Conservation (phyloP, 2,797 vertebrate species). For the Neosalanx taihuensis region DNA sequence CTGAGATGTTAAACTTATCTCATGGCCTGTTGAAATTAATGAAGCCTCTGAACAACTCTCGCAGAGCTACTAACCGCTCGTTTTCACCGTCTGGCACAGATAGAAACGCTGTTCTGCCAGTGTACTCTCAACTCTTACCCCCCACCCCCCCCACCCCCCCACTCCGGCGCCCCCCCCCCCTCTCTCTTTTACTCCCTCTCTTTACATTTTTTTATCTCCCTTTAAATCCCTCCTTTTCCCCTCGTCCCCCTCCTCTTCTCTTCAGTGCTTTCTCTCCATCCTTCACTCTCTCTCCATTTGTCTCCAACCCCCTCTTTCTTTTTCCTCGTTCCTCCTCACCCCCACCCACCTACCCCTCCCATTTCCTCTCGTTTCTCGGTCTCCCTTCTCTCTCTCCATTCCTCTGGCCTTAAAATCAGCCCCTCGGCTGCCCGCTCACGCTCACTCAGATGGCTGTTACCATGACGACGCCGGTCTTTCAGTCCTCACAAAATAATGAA, state of each 20-base stretch:
- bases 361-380: constrained; percentile 14
- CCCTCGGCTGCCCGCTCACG: constrained; percentile 70
- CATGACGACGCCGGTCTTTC: constrained; percentile 98
- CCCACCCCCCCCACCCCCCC: constrained; percentile 39
- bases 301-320: constrained; percentile 6
- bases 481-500: constrained; percentile 98
- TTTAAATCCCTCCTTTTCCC: constrained; percentile 3
- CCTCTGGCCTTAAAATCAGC: constrained; percentile 90
- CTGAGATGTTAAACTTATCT: constrained; percentile 65
- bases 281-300: constrained; percentile 26
- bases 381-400: constrained; percentile 72
- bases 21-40: constrained; percentile 70
- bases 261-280: constrained; percentile 28
- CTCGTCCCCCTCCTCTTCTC: constrained; percentile 49
- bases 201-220: constrained; percentile 46
- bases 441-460: constrained; percentile 95
- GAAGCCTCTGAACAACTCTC: constrained; percentile 67
- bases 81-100: constrained; percentile 81
- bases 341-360: constrained; percentile 33
- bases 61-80: constrained; percentile 75
- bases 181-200: constrained; percentile 49
- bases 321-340: constrained; percentile 39
- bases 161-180: constrained; percentile 26
- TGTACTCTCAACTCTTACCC: constrained; percentile 46
- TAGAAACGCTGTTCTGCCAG: constrained; percentile 63